These are phyloP conservation scores for Dromaius novaehollandiae DNA, from an alignment of 2,113 vertebrate genomes.

Conservation along the genomic window DNA sequence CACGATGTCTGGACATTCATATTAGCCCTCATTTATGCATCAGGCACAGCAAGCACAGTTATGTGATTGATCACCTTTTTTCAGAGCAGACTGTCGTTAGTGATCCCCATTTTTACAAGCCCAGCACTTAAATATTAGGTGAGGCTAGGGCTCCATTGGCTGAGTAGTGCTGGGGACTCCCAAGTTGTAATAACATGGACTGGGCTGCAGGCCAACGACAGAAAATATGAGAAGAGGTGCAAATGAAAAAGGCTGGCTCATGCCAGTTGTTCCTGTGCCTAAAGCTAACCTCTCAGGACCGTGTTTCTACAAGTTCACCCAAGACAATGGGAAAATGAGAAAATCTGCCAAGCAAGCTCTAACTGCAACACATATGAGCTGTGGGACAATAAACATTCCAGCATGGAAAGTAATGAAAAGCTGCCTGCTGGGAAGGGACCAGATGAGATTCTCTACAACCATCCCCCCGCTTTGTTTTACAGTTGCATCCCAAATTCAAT, in stretches of 20 bases:
- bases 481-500: constrained; percentile 37
- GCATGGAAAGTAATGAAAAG: constrained; percentile 61
- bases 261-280: not conserved
- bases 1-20: not conserved
- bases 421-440: constrained; percentile 56
- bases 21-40: not conserved
- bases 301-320: constrained; percentile 22
- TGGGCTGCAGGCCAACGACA: not conserved
- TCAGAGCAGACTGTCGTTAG: not conserved
- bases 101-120: not conserved
- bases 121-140: not conserved
- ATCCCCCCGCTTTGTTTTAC: constrained; percentile 21
- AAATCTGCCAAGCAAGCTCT: constrained; percentile 41
- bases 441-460: constrained; percentile 43
- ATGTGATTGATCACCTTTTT: not conserved
- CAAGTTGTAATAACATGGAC: not conserved
- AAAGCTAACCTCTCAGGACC: not conserved
- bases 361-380: constrained; percentile 29
- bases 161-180: not conserved
- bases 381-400: constrained; percentile 55
- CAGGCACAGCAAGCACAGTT: not conserved
- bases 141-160: not conserved
- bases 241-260: constrained; percentile 16
- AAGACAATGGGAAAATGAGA: constrained; percentile 30
- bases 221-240: not conserved